These are phyloP conservation scores for Megaustenia siamemsis DNA, from an alignment of 2,888 invertebrate species.

Conservation along the genomic window DNA sequence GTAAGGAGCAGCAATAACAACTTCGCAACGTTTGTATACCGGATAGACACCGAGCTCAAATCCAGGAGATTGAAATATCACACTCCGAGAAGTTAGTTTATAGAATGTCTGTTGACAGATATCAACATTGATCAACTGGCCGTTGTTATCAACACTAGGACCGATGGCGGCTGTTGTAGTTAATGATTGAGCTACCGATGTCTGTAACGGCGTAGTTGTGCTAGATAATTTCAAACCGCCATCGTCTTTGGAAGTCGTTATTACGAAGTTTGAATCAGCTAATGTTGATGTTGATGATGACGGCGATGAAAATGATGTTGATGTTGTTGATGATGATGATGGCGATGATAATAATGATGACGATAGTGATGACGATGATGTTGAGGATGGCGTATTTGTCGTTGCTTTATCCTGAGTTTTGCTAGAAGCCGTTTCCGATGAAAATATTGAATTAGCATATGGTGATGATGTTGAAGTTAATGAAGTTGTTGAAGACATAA, in stretches of 20 bases:
- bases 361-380: constrained; percentile 11
- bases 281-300: constrained; percentile 22
- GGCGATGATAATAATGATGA: not conserved
- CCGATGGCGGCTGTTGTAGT: not conserved
- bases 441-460: not conserved
- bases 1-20: not conserved
- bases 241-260: not conserved
- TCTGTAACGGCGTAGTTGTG: not conserved
- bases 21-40: constrained; percentile 21
- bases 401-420: too few relatives aligned
- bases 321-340: constrained; percentile 32
- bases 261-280: not conserved
- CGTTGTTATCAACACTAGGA: not conserved
- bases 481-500: not conserved
- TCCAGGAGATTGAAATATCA: constrained; percentile 41
- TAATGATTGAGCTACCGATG: not conserved
- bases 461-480: not conserved
- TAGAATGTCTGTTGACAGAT: constrained; percentile 9
- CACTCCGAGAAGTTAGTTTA: not conserved
- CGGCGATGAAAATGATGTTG: too few relatives aligned
- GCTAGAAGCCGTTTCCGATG: too few relatives aligned
- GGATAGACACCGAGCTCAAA: constrained; percentile 28
- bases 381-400: constrained; percentile 9
- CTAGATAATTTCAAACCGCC: not conserved
- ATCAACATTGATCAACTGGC: not conserved